Conservation (phyloP, 1,140 invertebrate species). For the Cotesia vestalis region DNA sequence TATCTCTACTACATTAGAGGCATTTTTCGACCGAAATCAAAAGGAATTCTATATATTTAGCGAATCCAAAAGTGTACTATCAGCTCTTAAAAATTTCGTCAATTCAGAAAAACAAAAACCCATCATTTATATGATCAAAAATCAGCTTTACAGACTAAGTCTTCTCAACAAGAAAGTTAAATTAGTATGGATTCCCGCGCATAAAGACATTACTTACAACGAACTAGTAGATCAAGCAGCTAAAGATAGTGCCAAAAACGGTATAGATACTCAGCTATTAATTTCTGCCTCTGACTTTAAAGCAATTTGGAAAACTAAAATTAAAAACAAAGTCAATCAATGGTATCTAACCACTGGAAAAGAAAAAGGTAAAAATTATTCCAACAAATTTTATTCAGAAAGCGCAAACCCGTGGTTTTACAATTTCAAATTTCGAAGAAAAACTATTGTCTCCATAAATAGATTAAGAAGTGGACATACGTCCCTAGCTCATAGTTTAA, state of each 20-base stretch:
- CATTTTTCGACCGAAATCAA: neutral
- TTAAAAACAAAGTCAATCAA: conserved; percentile 14
- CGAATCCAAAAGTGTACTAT: conserved; percentile 24
- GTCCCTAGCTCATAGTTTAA: conserved; percentile 30
- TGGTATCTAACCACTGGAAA: conserved; percentile 12
- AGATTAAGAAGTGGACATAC: conserved; percentile 42
- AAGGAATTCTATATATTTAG: conserved; percentile 10
- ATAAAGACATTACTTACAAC: conserved; percentile 7
- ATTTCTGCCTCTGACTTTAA: conserved; percentile 20
- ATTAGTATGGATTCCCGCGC: conserved; percentile 23
- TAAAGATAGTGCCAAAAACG: conserved; percentile 3
- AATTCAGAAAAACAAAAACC: neutral
- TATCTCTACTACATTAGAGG: neutral
- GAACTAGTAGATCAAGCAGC: conserved; percentile 24
- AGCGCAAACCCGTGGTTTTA: conserved; percentile 30
- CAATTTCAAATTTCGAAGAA: conserved; percentile 34
- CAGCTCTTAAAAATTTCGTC: neutral
- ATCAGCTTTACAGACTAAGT: neutral
- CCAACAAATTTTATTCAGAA: conserved; percentile 7
- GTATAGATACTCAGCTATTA: conserved; percentile 19
- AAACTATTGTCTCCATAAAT: conserved; percentile 31
- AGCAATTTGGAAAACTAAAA: neutral
- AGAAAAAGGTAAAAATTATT: conserved; percentile 23
- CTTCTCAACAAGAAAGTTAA: neutral
- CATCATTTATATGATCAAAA: neutral